Conservation (phyloP, 2,113 vertebrate genomes). For the Muscicapa adusta region DNA sequence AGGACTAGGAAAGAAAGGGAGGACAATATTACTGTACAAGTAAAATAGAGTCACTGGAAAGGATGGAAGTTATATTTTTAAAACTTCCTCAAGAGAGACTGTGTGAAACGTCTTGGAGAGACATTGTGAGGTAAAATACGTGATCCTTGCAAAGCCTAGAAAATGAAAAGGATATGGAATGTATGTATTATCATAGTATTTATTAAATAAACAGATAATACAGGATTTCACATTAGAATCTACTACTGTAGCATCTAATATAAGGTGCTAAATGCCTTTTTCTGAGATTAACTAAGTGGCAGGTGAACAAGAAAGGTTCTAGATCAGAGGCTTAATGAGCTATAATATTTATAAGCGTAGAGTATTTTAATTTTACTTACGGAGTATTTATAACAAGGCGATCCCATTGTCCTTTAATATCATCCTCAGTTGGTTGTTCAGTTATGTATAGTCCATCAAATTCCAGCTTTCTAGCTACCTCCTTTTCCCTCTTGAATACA, state of each 20-base stretch:
- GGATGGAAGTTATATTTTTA: neutral
- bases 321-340: neutral
- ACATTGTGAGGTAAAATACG: neutral
- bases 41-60: neutral
- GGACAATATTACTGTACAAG: neutral
- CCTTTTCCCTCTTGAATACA: slow-evolving; percentile 97
- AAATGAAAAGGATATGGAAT: neutral
- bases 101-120: neutral
- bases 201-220: neutral
- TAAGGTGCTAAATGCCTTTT: neutral
- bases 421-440: slow-evolving; percentile 95
- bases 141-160: neutral
- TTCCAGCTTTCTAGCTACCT: slow-evolving; percentile 94
- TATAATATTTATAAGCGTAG: neutral
- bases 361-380: slow-evolving; percentile 73
- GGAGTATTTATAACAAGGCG: slow-evolving; percentile 94
- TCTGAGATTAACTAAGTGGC: neutral
- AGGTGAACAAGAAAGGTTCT: neutral
- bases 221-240: neutral
- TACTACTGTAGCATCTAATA: neutral
- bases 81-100: neutral
- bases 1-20: neutral
- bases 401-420: slow-evolving; percentile 99
- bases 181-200: neutral
- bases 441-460: slow-evolving; percentile 98